Conservation (phyloP, 23 tunicate species). For the Ascidia mentula region DNA sequence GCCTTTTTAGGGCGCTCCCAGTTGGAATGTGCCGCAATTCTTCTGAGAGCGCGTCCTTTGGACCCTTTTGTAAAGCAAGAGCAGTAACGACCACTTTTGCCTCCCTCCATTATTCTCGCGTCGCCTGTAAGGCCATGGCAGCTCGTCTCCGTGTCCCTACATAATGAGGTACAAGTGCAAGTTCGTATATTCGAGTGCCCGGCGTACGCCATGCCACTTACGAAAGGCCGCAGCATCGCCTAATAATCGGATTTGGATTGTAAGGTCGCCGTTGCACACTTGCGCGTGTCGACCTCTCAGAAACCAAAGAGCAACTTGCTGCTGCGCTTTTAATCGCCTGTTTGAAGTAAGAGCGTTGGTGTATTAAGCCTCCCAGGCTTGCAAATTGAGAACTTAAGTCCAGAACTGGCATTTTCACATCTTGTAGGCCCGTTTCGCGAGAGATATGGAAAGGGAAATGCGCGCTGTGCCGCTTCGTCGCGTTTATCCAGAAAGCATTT, state of each 20-base stretch:
- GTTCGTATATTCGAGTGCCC: not conserved
- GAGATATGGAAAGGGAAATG: not conserved
- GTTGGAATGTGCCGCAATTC: constrained; percentile 10
- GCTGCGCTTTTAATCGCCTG: not conserved
- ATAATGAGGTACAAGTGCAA: not conserved
- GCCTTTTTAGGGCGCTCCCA: constrained; percentile 1
- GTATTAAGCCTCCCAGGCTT: not conserved
- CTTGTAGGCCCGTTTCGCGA: too few species aligned
- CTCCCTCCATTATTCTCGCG: not conserved
- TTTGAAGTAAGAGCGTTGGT: too few species aligned
- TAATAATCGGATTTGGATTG: not conserved
- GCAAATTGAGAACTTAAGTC: too few species aligned
- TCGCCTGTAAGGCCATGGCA: not conserved
- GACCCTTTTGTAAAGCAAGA: not conserved
- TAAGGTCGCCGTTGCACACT: too few species aligned
- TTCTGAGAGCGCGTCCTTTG: not conserved
- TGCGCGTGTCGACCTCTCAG: too few species aligned
- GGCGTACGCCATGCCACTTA: not conserved
- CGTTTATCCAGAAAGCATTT: constrained; percentile 1
- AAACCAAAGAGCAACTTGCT: too few species aligned
- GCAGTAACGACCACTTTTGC: not conserved
- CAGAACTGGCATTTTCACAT: too few species aligned
- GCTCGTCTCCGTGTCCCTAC: not conserved
- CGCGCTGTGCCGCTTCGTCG: not conserved
- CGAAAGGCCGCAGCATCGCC: not conserved